Evolutionary conservation across 2,113 vertebrate genomes (phyloP), one percentile per base, ranked within the genome.

Genomic region (Alces alces): DNA sequence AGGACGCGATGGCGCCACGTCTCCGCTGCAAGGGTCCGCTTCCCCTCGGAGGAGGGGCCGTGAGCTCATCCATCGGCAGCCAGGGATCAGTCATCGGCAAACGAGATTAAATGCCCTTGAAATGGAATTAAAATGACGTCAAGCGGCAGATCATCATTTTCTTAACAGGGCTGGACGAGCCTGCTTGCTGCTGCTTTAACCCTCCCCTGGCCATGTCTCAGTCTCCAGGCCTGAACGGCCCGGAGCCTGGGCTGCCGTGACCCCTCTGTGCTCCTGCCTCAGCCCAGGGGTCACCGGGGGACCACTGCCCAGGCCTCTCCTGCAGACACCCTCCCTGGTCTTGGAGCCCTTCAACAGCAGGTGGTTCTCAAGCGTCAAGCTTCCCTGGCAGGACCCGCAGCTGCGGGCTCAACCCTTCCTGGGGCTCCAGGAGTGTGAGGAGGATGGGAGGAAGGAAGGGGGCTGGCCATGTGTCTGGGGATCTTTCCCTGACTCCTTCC

Each of bases 61-160:
- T 66, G 30, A 15, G 80, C 91, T 97, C 97, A 96, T 91, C 94
- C 93, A 28, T 66, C 96, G 89, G 90, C 97, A 92, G 97, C 98
- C 85, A 97, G 98, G 98, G 97, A 98, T 98, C 97, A 98, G 93
- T 98, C 98, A 98, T 60, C 93, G 36, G n/a, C 96, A 98, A 99
- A 99, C 97, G 96, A 98, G 98, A 99, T 99, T 99, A 98, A 98
- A 98, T 39, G 95, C 94, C 97, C 89, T 98, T 96, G 98, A 98
- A 98, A 98, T 98, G 93, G 98, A 98, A 99, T 99, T 99, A 98
- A 98, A 98, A 98, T 98, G 98, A 98, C 97, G 96, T 98, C 98
- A 98, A 98, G 97, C 95, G 94, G 98, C 98, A 98, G 98, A 98
- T 98, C 97, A 97, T 93, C 97, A 43, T 97, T 98, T 98, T 98